Base-by-base conservation (phyloP, 2,888 invertebrate genomes). In the Lycaena phlaeas region DNA sequence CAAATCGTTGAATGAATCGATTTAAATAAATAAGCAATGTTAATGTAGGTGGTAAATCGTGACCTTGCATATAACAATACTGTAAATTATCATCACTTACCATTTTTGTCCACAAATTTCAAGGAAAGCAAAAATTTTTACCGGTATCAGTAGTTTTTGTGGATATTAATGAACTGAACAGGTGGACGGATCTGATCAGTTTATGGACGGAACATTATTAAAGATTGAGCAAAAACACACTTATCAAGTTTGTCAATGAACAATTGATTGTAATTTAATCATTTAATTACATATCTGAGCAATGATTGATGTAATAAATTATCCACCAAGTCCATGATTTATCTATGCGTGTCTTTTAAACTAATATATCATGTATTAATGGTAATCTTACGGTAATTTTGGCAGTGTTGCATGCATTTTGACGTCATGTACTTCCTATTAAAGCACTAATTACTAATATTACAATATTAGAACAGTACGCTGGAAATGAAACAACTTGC, bases 1-100 rank as follows among this genome's bases (percentile, higher is more conserved):
- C 22, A 12, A 7, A 17, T 17, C 9, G 17, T 17, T 18, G 18
- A 31, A 31, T 31, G 17, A 17, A 31, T 29, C 29, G 29, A 29
- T 31, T 31, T 31, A 31, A 31, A 31, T 31, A 31, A 31, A 17
- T 17, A 31, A 17, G 31, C 17, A 31, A 31, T 17, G 17, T 30
- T 15, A 11, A 4, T 12, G 22, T 12, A 12, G 22, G 22, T 22
- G 22, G 5, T 22, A 22, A 22, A n/a, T n/a, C n/a, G n/a, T n/a
- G n/a, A n/a, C n/a, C n/a, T n/a, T n/a, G n/a, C n/a, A n/a, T n/a
- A n/a, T n/a, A n/a, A n/a, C n/a, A n/a, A n/a, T n/a, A n/a, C n/a
- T n/a, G n/a, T n/a, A n/a, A n/a, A n/a, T n/a, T n/a, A n/a, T n/a
- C n/a, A n/a, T n/a, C n/a, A n/a, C n/a, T n/a, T n/a, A n/a, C n/a